phyloP scores from a whole-genome alignment of 2,888 invertebrate genomes.

The Trachelus iudaicus region DNA sequence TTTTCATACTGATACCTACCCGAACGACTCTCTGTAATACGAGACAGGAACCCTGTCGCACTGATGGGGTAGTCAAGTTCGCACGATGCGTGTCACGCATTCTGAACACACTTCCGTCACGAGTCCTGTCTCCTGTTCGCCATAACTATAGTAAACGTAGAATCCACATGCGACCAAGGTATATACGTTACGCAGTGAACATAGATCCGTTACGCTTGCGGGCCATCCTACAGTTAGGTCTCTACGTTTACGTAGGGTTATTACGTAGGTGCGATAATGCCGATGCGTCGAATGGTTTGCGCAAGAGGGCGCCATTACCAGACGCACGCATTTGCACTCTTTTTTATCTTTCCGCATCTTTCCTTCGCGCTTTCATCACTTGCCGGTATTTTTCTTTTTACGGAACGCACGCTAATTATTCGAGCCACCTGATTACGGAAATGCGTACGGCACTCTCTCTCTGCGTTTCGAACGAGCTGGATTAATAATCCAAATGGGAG shows the following conservation, averaged over 20 bases:
- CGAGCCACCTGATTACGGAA: conserved; percentile 18
- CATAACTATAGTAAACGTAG: conserved; percentile 6
- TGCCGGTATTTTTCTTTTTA: background rate
- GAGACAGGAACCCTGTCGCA: background rate
- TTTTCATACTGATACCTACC: background rate
- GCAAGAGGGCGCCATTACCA: background rate
- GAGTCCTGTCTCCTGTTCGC: conserved; percentile 13
- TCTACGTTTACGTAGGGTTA: background rate
- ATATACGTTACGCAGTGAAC: background rate
- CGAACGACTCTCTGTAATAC: background rate
- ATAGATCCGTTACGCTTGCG: background rate
- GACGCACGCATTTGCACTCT: background rate
- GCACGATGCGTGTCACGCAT: conserved; percentile 44
- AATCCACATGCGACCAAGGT: background rate
- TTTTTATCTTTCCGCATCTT: background rate
- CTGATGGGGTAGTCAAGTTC: conserved; percentile 24
- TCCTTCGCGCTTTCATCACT: background rate
- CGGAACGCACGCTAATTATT: background rate
- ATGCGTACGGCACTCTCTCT: conserved; percentile 5
- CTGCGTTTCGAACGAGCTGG: conserved; percentile 10
- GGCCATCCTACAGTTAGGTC: background rate
- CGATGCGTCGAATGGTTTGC: background rate
- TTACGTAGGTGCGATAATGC: background rate
- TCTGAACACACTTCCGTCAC: conserved; percentile 41
- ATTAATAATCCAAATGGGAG: conserved; percentile 41